Percentiles rank a stretch among this genome's conserved stretches.
phyloP scores from a whole-genome alignment of 1,140 invertebrate species.

The Idris sp. region DNA sequence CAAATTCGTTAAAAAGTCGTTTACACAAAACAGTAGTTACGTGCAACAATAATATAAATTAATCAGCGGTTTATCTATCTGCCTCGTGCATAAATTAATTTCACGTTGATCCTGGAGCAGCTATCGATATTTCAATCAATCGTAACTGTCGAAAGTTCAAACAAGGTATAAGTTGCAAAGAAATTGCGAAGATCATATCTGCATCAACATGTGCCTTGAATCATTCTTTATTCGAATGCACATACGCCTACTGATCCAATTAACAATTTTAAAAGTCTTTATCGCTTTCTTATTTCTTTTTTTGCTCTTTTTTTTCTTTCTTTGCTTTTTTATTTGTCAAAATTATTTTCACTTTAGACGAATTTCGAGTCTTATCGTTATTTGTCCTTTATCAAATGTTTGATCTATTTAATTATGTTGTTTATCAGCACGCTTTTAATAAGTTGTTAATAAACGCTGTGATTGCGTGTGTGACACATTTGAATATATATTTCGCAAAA shows the following conservation, averaged over 20 bases:
- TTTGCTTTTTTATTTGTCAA: too few relatives aligned
- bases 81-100: slow-evolving; percentile 33
- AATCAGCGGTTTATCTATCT: slow-evolving; percentile 27
- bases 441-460: too few relatives aligned
- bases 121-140: slow-evolving; percentile 41
- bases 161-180: slow-evolving; percentile 32
- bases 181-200: slow-evolving; percentile 38
- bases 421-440: too few relatives aligned
- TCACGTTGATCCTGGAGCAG: slow-evolving; percentile 14
- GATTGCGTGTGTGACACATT: too few relatives aligned
- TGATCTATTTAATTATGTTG: too few relatives aligned
- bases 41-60: slow-evolving; percentile 34
- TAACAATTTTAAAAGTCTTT: slow-evolving; percentile 19
- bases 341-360: too few relatives aligned
- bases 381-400: too few relatives aligned
- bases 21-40: slow-evolving; percentile 26
- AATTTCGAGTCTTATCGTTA: too few relatives aligned
- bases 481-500: too few relatives aligned
- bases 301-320: too few relatives aligned
- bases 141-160: slow-evolving; percentile 46
- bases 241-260: slow-evolving; percentile 35
- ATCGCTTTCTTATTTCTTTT: too few relatives aligned
- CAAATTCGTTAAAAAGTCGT: too few relatives aligned
- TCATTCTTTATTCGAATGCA: slow-evolving; percentile 19
- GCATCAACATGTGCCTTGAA: slow-evolving; percentile 20